phyloP scores from a whole-genome alignment of 2,888 invertebrate genomes.

The Harpalus rubripes region DNA sequence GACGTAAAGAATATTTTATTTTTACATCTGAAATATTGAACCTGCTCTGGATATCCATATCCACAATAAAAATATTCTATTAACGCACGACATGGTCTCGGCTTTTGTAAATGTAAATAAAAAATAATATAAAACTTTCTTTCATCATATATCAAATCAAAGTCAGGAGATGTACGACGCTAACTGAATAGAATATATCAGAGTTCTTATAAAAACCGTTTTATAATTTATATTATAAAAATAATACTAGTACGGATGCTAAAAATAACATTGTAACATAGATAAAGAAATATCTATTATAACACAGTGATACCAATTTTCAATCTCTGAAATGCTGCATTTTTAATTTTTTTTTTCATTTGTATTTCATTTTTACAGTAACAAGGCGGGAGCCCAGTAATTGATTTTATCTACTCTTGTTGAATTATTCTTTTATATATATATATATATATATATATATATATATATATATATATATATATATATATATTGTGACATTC shows the following conservation, averaged over 20 bases:
- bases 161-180: background rate
- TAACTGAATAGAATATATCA: background rate
- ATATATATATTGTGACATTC: no score
- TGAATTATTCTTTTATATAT: no score
- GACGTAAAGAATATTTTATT: background rate
- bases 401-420: no score
- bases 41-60: background rate
- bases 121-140: background rate
- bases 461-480: no score
- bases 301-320: no score
- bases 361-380: no score
- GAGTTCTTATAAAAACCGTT: background rate
- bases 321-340: no score
- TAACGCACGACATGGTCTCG: background rate
- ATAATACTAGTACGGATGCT: background rate
- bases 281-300: no score
- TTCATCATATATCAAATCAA: constrained; percentile 7
- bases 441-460: no score
- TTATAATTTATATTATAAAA: background rate
- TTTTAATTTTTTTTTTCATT: no score
- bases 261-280: background rate
- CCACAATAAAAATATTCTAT: background rate
- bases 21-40: background rate
- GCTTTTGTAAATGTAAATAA: background rate
- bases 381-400: no score